Base-by-base conservation (phyloP, 2,888 invertebrate species). In the Resseliella maxima region DNA sequence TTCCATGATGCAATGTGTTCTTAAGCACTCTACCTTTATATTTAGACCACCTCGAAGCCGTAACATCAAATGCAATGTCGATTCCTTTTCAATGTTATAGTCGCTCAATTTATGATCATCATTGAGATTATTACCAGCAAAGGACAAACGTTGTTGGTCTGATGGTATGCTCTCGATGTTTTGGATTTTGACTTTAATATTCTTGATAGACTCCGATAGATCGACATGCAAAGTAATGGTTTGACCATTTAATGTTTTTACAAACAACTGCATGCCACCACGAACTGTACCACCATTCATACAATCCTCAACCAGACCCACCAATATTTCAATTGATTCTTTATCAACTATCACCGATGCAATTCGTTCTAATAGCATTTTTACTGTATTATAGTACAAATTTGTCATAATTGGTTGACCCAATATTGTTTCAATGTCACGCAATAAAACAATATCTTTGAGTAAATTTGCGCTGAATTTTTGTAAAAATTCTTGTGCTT, bases 261-360 rank as follows among this genome's bases (percentile, higher is more conserved):
- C n/a, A n/a, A n/a, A n/a, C n/a, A n/a, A n/a, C n/a, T n/a, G n/a
- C n/a, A n/a, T n/a, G n/a, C n/a, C n/a, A n/a, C n/a, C n/a, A n/a
- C n/a, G n/a, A n/a, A 94, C 93, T 87, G 94, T 93, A 8, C 94
- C 94, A 35, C 94, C 94, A 88, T 93, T 94, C 86, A 97, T 93
- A 87, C 96, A 95, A 88, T 96, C 95, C 89, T 96, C 95, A 86
- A 91, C 89, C 86, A 91, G 88, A 86, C 92, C 91, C 18, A 94
- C 93, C 35, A 95, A 91, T 89, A 96, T 94, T 87, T 95, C 94
- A 88, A 98, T 93, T 0, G 98, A 96, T 88, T 96, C 95, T 89
- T 95, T 95, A 90, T 99, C 99, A 18, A 99, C 96, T 96, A 99
- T 97, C 6, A 99, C 98, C 0, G 98, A 98, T 88, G 98, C 98